Conservation (phyloP, 2,113 vertebrate genomes). For the Serinus canaria region DNA sequence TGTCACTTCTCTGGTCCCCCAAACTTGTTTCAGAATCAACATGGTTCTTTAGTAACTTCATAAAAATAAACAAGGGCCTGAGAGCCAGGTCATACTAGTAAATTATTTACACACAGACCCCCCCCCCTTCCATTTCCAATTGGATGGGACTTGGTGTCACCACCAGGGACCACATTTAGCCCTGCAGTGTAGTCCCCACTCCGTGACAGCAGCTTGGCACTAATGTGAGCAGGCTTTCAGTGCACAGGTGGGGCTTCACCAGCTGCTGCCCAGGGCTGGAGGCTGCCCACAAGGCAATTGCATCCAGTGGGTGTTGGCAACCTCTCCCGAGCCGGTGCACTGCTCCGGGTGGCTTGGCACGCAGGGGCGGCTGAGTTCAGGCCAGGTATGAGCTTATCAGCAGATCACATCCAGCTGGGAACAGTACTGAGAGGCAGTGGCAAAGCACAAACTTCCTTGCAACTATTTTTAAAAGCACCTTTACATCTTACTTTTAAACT, state of each 20-base stretch:
- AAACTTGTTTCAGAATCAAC: neutral
- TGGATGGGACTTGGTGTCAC: neutral
- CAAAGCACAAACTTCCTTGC: neutral
- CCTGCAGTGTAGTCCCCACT: accelerated
- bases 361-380: neutral
- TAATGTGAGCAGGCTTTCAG: neutral
- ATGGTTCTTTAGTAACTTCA: neutral
- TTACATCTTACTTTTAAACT: neutral
- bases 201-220: accelerated
- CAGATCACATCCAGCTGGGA: neutral
- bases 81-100: neutral
- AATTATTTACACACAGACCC: slow-evolving; percentile 11
- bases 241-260: neutral
- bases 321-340: neutral
- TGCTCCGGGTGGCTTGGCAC: neutral
- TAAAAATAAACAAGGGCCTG: slow-evolving; percentile 26
- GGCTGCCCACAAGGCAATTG: neutral
- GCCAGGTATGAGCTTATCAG: neutral
- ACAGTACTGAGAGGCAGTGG: neutral
- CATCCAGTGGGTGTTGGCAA: neutral
- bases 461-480: slow-evolving; percentile 22
- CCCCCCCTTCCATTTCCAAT: accelerated
- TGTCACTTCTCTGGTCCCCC: neutral
- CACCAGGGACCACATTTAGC: neutral
- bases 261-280: neutral